phyloP scores from a whole-genome alignment of 2,113 vertebrate species.

The Pelusios castaneus region DNA sequence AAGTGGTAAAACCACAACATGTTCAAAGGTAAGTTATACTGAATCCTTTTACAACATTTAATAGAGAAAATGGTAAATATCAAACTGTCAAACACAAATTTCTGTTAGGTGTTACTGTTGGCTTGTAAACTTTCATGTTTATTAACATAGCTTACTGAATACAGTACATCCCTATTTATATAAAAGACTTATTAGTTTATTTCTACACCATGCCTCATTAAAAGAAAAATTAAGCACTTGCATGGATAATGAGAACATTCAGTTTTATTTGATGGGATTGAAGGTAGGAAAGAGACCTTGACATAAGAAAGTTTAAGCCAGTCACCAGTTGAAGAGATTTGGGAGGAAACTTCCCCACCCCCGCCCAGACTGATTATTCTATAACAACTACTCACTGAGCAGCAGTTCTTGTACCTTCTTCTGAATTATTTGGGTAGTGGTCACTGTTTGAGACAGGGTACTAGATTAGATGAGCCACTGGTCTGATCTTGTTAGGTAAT shows the following conservation, averaged over 20 bases:
- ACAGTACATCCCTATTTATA: not conserved
- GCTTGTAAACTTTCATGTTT: not conserved
- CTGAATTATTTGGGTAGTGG: not conserved
- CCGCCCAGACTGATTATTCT: not conserved
- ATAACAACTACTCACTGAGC: not conserved
- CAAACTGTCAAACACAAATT: not conserved
- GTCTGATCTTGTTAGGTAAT: not conserved
- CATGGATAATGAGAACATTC: not conserved
- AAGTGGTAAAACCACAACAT: slow-evolving; percentile 98
- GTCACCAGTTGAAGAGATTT: not conserved
- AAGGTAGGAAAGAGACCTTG: not conserved
- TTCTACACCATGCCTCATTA: not conserved
- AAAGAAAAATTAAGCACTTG: not conserved
- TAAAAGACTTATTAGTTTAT: not conserved
- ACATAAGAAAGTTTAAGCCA: not conserved
- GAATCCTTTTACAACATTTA: not conserved
- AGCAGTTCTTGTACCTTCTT: not conserved
- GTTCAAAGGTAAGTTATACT: slow-evolving; percentile 89
- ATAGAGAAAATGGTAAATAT: not conserved
- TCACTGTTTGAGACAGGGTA: not conserved
- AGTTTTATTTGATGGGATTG: not conserved
- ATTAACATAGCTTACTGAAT: not conserved
- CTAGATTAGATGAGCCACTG: not conserved
- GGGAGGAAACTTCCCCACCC: not conserved
- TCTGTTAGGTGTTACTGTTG: not conserved